Conservation (phyloP, 2,888 invertebrate species). For the Synanthedon myopaeformis region DNA sequence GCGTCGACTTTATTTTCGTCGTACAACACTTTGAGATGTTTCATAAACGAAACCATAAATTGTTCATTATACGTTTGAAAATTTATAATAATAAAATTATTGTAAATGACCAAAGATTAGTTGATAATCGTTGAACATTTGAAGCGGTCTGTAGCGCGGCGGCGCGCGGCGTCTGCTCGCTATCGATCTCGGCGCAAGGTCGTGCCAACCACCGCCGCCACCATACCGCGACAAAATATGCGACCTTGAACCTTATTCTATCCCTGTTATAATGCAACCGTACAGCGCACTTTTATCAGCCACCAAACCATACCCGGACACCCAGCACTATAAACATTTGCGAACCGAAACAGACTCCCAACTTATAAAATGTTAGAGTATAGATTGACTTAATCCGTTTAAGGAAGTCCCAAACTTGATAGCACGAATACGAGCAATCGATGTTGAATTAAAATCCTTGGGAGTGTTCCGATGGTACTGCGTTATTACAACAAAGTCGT, state of each 20-base stretch:
- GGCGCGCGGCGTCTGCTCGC: constrained; percentile 54
- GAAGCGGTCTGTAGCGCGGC: constrained; percentile 40
- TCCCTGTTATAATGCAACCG: constrained; percentile 21
- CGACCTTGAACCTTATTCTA: constrained; percentile 61
- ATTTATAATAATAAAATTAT: too few relatives aligned
- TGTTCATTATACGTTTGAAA: background rate
- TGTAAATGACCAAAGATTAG: too few relatives aligned
- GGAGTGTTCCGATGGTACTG: constrained; percentile 25
- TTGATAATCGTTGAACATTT: constrained; percentile 3
- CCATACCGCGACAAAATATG: constrained; percentile 36
- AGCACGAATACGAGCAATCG: constrained; percentile 12
- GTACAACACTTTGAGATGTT: background rate
- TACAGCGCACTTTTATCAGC: constrained; percentile 1
- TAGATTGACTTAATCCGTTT: too few relatives aligned
- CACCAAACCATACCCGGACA: background rate
- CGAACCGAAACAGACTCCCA: too few relatives aligned
- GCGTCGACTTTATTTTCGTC: background rate
- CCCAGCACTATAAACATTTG: too few relatives aligned
- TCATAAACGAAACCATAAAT: background rate
- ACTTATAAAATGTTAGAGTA: too few relatives aligned
- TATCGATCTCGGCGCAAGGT: constrained; percentile 56
- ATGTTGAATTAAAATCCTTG: constrained; percentile 20
- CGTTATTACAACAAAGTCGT: constrained; percentile 26
- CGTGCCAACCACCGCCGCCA: constrained; percentile 38
- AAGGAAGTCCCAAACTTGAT: constrained; percentile 2